Percentiles rank a stretch among this genome's conserved stretches.
phyloP scores from a whole-genome alignment of 1,140 invertebrate genomes.

The Heterodera carotae region DNA sequence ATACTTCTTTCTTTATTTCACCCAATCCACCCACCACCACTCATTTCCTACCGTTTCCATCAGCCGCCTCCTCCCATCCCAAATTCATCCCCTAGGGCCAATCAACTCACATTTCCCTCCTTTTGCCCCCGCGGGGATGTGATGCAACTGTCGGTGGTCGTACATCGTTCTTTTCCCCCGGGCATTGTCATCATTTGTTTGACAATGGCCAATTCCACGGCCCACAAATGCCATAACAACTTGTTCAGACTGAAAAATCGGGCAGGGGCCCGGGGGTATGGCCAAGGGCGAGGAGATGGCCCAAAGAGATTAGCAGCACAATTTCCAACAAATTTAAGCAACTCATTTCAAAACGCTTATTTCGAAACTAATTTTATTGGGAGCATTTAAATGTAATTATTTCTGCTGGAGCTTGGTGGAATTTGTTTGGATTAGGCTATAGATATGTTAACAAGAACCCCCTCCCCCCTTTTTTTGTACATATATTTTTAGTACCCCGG shows the following conservation, averaged over 20 bases:
- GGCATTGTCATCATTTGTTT: conserved; percentile 31
- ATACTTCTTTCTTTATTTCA: not conserved
- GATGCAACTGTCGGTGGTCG: conserved; percentile 3
- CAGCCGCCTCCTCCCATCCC: not conserved
- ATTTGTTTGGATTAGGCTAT: no score
- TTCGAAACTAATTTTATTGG: no score
- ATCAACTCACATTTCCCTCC: conserved; percentile 5
- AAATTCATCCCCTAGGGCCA: conserved; percentile 17
- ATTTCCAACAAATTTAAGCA: not conserved
- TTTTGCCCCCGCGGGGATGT: not conserved
- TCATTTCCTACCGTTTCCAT: conserved; percentile 8
- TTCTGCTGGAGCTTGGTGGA: no score
- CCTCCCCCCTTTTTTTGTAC: no score
- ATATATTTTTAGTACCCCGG: no score
- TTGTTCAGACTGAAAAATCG: conserved; percentile 10
- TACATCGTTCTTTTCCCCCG: conserved; percentile 13
- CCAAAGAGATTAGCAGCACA: not conserved
- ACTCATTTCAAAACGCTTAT: no score
- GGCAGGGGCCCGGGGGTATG: not conserved
- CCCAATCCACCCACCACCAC: not conserved
- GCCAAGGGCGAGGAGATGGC: not conserved
- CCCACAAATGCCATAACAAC: conserved; percentile 18
- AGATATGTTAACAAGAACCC: no score
- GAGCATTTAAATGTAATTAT: no score
- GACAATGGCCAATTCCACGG: not conserved